Base-by-base conservation (phyloP, 1,140 invertebrate species). In the Drosophila sp. region DNA sequence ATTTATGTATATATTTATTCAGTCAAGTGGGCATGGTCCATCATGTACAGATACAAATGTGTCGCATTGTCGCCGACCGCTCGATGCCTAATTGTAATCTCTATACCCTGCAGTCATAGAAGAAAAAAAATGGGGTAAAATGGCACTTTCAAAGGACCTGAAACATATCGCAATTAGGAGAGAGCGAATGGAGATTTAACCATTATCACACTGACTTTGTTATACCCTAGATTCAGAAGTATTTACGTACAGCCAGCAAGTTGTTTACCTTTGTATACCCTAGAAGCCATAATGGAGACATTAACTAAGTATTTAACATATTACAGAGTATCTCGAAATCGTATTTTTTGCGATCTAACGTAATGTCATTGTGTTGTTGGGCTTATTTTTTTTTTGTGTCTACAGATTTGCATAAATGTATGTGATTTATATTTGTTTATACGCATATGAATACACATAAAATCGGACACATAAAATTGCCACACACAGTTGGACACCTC, bases 361-460 rank as follows among this genome's bases (percentile, higher is more conserved):
- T 11, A 4, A n/a, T 7, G 40, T 11, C 40, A 27, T 27, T 50
- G 23, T 27, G 10, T 17, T 17, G 17, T 17, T 17, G 17, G 17
- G 17, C 17, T 50, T 50, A 50, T 27, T 47, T 2, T 3, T 3
- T 27, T 27, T 50, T 10, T 50, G 4, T 23, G 23, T 50, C 25
- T 10, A 50, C 23, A 47, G 41, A 25, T 47, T 47, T 47, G 17
- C 5, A 50, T 27, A 50, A 27, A 50, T 50, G 7, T 77, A 67
- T 86, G 71, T 86, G 86, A 85, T 85, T 85, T 85, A 86, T 85
- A 84, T 86, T 86, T 85, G 82, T 78, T 85, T 86, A 79, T 86
- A 81, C 69, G 82, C 82, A 85, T 80, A 85, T 85, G 81, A 78
- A 77, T 76, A 78, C 70, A 79, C 70, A 75, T 64, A 60, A 69